Base-by-base conservation (phyloP, 2,113 vertebrate genomes). In the Lycocorax pyrrhopterus region DNA sequence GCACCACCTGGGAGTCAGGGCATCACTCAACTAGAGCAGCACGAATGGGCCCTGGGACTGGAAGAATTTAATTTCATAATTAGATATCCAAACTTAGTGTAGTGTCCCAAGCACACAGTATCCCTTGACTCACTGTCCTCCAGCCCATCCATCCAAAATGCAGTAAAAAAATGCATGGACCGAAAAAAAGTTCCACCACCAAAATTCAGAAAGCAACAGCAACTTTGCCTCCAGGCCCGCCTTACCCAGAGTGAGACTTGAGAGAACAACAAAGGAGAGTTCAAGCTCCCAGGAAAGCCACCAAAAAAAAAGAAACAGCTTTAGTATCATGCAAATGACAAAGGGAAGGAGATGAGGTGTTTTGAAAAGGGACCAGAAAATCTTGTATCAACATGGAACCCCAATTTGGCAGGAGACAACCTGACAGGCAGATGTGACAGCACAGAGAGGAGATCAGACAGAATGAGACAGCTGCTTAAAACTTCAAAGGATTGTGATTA, bases 21-120 rank as follows among this genome's bases (percentile, higher is more conserved):
- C 22, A 55, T 20, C 62, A 44, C 25, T 19, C 62, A 75, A 3
- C 2, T 35, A 58, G 6, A 83, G 25, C 1, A 4, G 41, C 4
- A 15, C 0, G 0, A 27, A 37, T 21, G 13, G 5, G 25, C 56
- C 15, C 9, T n/a, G 32, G 21, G 29, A 59, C 8, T 52, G 43
- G 10, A 69, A 80, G 15, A 69, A 58, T 67, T 72, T 32, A 41
- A 52, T 77, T 84, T 51, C 56, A 78, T 32, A 78, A 37, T 35
- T 55, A 67, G 32, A 13, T 9, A 59, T 9, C 9, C 47, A 76
- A 83, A 72, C 9, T 35, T 29, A 33, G 16, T 1, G 0, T 8
- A 32, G 6, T 55, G 10, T 37, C 81, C 13, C 13, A 66, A 86
- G 46, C 19, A 41, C 27, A 22, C 9, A 7, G 20, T 8, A 46